phyloP scores from a whole-genome alignment of 2,888 invertebrate species.

The Ennomos quercinarius region DNA sequence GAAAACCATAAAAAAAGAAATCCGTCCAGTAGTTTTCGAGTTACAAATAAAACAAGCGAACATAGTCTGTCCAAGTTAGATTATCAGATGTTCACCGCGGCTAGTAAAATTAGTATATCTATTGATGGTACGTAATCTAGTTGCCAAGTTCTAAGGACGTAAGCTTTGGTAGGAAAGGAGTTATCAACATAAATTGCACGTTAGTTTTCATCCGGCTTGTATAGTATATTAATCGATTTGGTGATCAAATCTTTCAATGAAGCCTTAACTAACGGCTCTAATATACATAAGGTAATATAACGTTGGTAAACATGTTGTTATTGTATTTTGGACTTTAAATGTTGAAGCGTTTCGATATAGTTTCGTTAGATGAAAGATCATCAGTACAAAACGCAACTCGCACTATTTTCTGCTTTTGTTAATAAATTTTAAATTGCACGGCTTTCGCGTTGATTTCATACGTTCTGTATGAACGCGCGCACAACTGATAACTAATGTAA shows the following conservation, averaged over 20 bases:
- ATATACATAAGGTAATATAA: conserved; percentile 33
- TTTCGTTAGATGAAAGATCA: conserved; percentile 31
- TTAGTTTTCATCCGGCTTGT: background rate
- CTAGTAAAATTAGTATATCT: too few species aligned
- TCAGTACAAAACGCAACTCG: conserved; percentile 20
- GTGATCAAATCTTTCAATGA: conserved; percentile 39
- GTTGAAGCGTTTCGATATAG: conserved; percentile 17
- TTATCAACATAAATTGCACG: background rate
- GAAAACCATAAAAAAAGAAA: background rate
- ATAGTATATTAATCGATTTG: conserved; percentile 18
- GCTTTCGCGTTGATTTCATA: conserved; percentile 1
- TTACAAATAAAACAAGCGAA: too few species aligned
- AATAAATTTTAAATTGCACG: conserved; percentile 5
- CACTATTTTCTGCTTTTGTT: background rate
- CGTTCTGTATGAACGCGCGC: background rate
- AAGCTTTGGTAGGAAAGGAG: too few species aligned
- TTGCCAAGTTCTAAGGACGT: too few species aligned
- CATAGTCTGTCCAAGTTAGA: too few species aligned
- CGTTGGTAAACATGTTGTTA: conserved; percentile 30
- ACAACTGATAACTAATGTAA: background rate
- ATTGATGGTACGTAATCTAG: too few species aligned
- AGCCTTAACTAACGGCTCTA: conserved; percentile 36
- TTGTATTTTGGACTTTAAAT: conserved; percentile 31
- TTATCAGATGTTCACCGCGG: too few species aligned
- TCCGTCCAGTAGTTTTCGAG: conserved; percentile 7